Conservation (phyloP, 1,140 invertebrate genomes). For the Drosophila cardini region DNA sequence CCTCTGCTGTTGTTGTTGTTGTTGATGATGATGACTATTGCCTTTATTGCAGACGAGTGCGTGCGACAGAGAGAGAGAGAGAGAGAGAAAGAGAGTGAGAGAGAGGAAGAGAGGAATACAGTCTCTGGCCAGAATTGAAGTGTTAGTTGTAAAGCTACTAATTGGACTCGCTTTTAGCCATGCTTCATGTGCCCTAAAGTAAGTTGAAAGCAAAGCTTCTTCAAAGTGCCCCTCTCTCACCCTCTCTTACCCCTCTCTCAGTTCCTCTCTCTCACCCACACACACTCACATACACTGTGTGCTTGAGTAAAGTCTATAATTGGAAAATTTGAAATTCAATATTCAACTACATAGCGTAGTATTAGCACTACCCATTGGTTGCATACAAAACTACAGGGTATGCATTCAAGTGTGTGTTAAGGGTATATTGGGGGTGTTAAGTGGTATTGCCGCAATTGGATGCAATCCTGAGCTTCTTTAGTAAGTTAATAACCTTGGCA, state of each 20-base stretch:
- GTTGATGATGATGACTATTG: constrained; percentile 68
- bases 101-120: not conserved
- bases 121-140: constrained; percentile 72
- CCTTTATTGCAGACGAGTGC: constrained; percentile 50
- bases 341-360: constrained; percentile 43
- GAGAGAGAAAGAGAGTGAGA: not conserved
- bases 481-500: constrained; percentile 27
- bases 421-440: not conserved
- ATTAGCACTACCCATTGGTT: constrained; percentile 18
- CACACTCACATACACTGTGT: constrained; percentile 2
- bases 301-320: constrained; percentile 68
- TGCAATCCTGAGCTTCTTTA: not conserved
- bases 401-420: not conserved
- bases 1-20: constrained; percentile 48
- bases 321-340: constrained; percentile 83
- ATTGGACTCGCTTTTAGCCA: constrained; percentile 82
- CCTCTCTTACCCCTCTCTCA: too few relatives aligned
- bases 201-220: constrained; percentile 49
- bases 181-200: constrained; percentile 59
- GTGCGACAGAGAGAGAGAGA: constrained; percentile 1
- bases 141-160: constrained; percentile 84
- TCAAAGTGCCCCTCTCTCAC: constrained; percentile 38
- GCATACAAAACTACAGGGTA: not conserved
- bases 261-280: not conserved
- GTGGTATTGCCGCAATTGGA: constrained; percentile 22